phyloP scores from a whole-genome alignment of 2,797 vertebrate genomes.

The Tapirus indicus region DNA sequence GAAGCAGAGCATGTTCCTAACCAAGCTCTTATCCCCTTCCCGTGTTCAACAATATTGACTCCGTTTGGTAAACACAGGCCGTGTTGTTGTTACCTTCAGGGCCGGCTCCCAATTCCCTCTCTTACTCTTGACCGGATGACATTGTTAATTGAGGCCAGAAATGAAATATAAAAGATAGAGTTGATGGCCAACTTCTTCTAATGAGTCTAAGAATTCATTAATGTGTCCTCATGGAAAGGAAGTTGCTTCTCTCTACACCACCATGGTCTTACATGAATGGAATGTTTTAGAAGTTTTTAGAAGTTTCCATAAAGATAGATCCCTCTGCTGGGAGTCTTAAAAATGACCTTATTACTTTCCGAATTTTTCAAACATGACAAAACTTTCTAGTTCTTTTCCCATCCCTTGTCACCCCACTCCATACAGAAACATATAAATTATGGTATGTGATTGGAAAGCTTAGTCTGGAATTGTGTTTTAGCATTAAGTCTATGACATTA shows the following conservation, averaged over 20 bases:
- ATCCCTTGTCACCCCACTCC: not conserved
- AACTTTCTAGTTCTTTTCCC: not conserved
- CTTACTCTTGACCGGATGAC: not conserved
- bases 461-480: slow-evolving; percentile 69
- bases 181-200: not conserved
- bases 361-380: not conserved
- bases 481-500: slow-evolving; percentile 78
- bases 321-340: not conserved
- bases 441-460: slow-evolving; percentile 66
- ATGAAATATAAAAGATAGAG: not conserved
- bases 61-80: not conserved
- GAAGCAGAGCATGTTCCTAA: accelerated
- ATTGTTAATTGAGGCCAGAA: not conserved
- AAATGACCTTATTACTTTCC: not conserved
- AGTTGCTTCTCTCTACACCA: not conserved
- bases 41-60: too few relatives aligned
- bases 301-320: not conserved
- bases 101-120: not conserved
- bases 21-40: not conserved
- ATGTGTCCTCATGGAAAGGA: not conserved
- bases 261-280: not conserved
- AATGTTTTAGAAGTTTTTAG: not conserved
- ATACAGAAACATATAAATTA: slow-evolving; percentile 19
- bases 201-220: not conserved
- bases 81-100: not conserved